These are phyloP conservation scores for Arothron firmamentum DNA, from an alignment of 2,113 vertebrate genomes.

Conservation along the genomic window DNA sequence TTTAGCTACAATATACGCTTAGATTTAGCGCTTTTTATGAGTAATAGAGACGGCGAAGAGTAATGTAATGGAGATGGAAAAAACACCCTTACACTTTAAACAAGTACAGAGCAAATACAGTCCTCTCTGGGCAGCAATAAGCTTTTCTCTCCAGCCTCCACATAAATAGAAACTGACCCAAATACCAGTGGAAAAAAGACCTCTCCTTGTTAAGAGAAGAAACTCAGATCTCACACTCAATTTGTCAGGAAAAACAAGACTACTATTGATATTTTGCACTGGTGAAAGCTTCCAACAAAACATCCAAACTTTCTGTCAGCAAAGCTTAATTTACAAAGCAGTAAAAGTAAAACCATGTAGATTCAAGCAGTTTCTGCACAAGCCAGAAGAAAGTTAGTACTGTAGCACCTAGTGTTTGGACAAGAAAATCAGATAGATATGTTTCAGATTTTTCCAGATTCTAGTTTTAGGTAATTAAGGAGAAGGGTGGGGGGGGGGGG, in stretches of 20 bases:
- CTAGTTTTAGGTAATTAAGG: no score
- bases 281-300: constrained; percentile 17
- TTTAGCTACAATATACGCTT: not conserved
- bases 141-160: not conserved
- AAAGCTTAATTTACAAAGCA: no score
- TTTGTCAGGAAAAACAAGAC: constrained; percentile 3
- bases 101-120: not conserved
- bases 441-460: no score
- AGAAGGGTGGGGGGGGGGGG: no score
- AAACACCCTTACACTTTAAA: not conserved
- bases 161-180: constrained; percentile 15
- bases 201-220: not conserved
- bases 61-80: not conserved
- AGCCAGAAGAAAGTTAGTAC: no score
- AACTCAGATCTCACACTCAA: constrained; percentile 19
- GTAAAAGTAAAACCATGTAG: no score
- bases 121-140: not conserved
- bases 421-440: no score
- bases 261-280: constrained; percentile 1
- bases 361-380: no score
- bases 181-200: constrained; percentile 1
- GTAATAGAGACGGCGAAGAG: not conserved
- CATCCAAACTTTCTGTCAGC: not conserved
- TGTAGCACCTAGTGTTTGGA: no score
- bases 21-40: no score